Evolutionary conservation across 1,140 invertebrate species (phyloP), one percentile per base, ranked within the genome.

Genomic region (Helicoverpa zea): DNA sequence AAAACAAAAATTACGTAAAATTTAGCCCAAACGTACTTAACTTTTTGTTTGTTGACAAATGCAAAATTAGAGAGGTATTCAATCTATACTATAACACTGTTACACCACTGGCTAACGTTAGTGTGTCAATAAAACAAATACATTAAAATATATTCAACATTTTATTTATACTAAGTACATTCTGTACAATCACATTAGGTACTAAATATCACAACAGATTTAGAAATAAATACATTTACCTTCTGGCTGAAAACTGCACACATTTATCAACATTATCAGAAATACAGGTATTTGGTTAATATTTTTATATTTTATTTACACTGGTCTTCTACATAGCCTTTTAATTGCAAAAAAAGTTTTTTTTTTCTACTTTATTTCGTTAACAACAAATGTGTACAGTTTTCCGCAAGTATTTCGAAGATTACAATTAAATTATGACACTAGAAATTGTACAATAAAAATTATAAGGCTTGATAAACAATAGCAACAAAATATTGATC

Each of bases 151-250:
- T 81, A 78, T 47, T 78, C 75, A 78, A 78, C 75, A 78, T 81
- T 78, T 47, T 66, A 79, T 76, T 64, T 74, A 74, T 74, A 49
- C 85, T 88, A 89, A 89, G 85, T 90, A 89, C 86, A 87, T 56
- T 76, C 49, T 70, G 43, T 79, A 80, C 52, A 85, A 77, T 83
- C 16, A 74, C 70, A 83, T 86, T 87, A 89, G 81, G 86, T 88
- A 89, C 87, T 85, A 89, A 87, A 89, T 89, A 90, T 90, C 89
- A 90, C 89, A 90, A 87, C 63, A 79, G 74, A 64, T 76, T 84
- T 83, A 80, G 35, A 29, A 72, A 70, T 64, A 64, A 64, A 77
- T 63, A 66, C 43, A 61, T 63, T 61, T 75, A 66, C 74, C 49
- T 13, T 9, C 74, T 51, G 18, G n/a, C 5, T 7, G 51, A 52